Evolutionary conservation across 2,888 invertebrate genomes (phyloP).

Genomic region (Steinernema carpocapsae): DNA sequence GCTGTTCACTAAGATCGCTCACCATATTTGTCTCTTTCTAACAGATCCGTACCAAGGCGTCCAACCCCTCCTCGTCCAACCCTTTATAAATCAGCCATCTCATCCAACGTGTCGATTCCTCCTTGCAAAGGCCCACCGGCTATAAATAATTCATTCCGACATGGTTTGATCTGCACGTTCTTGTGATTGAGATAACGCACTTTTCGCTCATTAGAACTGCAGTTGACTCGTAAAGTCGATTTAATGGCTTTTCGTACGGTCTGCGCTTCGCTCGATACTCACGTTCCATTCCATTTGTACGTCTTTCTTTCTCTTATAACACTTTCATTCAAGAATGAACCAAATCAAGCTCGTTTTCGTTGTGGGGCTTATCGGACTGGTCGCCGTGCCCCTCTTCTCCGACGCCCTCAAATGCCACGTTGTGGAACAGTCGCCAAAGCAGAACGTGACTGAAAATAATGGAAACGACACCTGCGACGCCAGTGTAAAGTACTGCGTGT

Average conservation of each 20-base stretch:
- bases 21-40: background rate
- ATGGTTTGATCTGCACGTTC: constrained; percentile 3
- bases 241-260: no score
- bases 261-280: background rate
- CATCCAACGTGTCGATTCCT: no score
- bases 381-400: background rate
- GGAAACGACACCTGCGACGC: background rate
- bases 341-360: background rate
- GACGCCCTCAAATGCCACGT: constrained; percentile 18
- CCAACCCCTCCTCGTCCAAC: background rate
- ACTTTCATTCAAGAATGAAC: background rate
- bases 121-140: no score
- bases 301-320: background rate
- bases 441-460: background rate
- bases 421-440: background rate
- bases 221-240: no score
- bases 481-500: background rate
- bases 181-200: background rate
- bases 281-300: background rate
- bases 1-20: no score
- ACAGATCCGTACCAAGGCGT: background rate
- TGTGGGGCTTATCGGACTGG: background rate
- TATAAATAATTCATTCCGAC: background rate
- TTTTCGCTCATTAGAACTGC: background rate
- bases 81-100: background rate